These are phyloP conservation scores for Taxidea taxus DNA, from an alignment of 2,113 vertebrate genomes.

Conservation along the genomic window DNA sequence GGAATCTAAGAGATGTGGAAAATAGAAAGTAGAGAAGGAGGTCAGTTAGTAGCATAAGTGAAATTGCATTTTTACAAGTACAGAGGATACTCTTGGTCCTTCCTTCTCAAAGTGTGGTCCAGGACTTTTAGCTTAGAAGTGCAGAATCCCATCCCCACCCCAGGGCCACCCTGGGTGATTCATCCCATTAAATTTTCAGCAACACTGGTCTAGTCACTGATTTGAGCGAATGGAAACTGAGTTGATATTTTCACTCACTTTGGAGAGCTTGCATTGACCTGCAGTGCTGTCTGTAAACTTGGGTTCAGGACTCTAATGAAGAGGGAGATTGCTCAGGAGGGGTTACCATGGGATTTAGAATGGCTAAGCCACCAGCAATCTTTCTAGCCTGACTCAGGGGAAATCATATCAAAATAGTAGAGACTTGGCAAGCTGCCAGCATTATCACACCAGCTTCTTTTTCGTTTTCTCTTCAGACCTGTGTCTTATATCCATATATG, in stretches of 20 bases:
- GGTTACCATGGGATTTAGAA: slow-evolving; percentile 26
- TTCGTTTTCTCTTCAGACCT: neutral
- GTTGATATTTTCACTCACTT: neutral
- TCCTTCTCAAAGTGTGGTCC: neutral
- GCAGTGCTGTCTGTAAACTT: neutral
- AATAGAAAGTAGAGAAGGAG: neutral
- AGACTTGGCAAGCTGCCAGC: slow-evolving; percentile 26
- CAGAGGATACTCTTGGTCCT: no score
- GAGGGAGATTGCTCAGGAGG: neutral
- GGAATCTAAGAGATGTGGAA: neutral
- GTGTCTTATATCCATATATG: neutral
- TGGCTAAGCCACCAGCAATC: neutral
- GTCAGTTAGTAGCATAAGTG: neutral
- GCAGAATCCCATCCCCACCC: neutral
- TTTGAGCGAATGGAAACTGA: neutral
- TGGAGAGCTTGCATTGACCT: neutral
- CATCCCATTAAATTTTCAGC: neutral
- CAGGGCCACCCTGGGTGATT: neutral
- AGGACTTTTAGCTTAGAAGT: neutral
- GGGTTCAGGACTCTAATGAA: neutral
- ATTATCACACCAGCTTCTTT: neutral
- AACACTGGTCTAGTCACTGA: neutral
- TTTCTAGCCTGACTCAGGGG: slow-evolving; percentile 11
- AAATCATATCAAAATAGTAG: slow-evolving; percentile 31
- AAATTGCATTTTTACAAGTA: neutral